Evolutionary conservation across 2,113 vertebrate species (phyloP).

Genomic region (Dunckerocampus dactyliophorus): DNA sequence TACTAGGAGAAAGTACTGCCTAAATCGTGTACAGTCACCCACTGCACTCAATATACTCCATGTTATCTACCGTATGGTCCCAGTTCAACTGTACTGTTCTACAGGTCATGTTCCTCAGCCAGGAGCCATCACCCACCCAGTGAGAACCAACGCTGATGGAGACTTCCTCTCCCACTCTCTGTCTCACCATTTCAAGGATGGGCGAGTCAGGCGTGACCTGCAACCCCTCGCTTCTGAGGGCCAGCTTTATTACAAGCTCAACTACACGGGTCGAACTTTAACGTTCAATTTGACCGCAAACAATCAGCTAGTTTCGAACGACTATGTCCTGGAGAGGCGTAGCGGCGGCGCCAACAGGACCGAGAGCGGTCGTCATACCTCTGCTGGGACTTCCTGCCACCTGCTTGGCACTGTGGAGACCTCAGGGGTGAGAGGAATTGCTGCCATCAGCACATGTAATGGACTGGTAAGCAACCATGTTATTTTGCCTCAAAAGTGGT

Average conservation of each 20-base stretch:
- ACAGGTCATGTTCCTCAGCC: conserved; percentile 58
- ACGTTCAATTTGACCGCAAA: conserved; percentile 84
- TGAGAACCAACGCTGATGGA: conserved; percentile 77
- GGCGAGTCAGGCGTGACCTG: conserved; percentile 73
- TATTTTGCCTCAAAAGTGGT: neutral
- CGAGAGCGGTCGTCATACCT: conserved; percentile 37
- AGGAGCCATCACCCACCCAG: conserved; percentile 78
- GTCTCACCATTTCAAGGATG: conserved; percentile 58
- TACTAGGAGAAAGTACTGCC: no score
- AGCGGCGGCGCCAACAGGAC: conserved; percentile 69
- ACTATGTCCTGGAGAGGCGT: conserved; percentile 82
- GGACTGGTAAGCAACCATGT: conserved; percentile 82
- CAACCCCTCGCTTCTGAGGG: conserved; percentile 35
- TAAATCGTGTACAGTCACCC: neutral
- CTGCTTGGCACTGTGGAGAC: conserved; percentile 77
- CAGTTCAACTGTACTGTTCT: neutral
- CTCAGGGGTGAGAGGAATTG: conserved; percentile 58
- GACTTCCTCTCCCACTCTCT: conserved; percentile 81
- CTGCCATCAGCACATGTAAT: conserved; percentile 84
- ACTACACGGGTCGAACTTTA: conserved; percentile 71
- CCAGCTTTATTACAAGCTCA: conserved; percentile 81
- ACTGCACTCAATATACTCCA: neutral
- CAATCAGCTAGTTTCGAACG: conserved; percentile 74
- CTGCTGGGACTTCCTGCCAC: conserved; percentile 73
- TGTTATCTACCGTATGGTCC: no score